Conservation (phyloP, 2,797 vertebrate species). For the Gobio occitaniae region DNA sequence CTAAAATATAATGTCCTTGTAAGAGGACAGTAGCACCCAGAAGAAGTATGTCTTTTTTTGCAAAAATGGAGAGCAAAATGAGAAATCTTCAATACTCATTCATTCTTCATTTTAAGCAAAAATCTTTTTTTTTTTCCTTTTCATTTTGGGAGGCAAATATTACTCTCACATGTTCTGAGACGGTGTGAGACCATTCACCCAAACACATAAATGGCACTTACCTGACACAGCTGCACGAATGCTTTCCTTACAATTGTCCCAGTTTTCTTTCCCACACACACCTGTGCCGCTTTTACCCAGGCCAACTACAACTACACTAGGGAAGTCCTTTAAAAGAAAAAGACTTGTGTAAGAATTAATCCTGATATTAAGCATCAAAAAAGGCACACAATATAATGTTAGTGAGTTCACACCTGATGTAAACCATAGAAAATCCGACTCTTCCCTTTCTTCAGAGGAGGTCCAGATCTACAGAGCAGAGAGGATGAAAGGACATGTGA, state of each 20-base stretch:
- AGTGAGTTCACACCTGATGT: slow-evolving; percentile 81
- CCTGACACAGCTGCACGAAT: slow-evolving; percentile 89
- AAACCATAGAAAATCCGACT: slow-evolving; percentile 90
- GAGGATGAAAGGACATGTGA: background rate
- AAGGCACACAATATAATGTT: background rate
- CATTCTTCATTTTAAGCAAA: background rate
- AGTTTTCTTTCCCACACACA: slow-evolving; percentile 87
- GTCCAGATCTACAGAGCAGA: slow-evolving; percentile 84
- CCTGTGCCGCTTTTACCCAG: slow-evolving; percentile 84
- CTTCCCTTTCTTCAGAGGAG: slow-evolving; percentile 91
- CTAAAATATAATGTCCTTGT: no score
- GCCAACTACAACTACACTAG: slow-evolving; percentile 88
- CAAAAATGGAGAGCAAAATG: background rate
- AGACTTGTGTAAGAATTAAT: background rate
- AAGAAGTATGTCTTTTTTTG: no score
- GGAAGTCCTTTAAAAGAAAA: slow-evolving; percentile 82
- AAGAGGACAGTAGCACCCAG: no score
- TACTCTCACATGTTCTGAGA: background rate
- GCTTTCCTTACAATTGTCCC: slow-evolving; percentile 91
- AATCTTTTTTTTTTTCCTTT: background rate
- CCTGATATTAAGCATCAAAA: background rate
- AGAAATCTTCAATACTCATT: background rate
- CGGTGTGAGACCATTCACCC: background rate
- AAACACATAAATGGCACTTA: slow-evolving; percentile 59
- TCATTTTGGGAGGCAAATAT: background rate